These are phyloP conservation scores for Griposia aprilina DNA, from an alignment of 2,888 invertebrate species.

Conservation along the genomic window DNA sequence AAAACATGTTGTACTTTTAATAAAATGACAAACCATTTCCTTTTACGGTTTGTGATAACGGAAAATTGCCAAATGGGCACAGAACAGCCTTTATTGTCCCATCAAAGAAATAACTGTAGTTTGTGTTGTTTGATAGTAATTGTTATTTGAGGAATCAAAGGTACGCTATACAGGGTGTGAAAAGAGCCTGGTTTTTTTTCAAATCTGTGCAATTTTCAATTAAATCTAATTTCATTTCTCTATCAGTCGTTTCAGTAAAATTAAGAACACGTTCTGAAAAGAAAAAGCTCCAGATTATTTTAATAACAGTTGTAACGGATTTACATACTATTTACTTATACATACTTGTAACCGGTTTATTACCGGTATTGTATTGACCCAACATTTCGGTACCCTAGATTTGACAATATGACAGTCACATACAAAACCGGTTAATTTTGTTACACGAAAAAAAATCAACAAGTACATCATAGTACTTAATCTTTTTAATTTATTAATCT, in stretches of 20 bases:
- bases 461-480: not conserved
- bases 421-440: constrained; percentile 34
- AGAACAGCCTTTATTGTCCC: not conserved
- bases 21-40: constrained; percentile 17
- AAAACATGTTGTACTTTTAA: not conserved
- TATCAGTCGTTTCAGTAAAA: constrained; percentile 1
- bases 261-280: constrained; percentile 21
- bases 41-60: constrained; percentile 22
- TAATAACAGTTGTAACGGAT: constrained; percentile 57
- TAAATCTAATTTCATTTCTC: not conserved
- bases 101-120: constrained; percentile 1
- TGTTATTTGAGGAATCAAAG: not conserved
- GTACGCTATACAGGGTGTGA: not conserved
- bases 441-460: constrained; percentile 5
- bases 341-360: constrained; percentile 43
- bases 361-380: constrained; percentile 51
- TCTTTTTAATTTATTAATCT: not conserved
- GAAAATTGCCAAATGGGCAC: constrained; percentile 27
- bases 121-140: not conserved
- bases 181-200: too few species aligned
- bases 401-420: constrained; percentile 42
- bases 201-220: not conserved
- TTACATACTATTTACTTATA: constrained; percentile 48
- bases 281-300: constrained; percentile 25
- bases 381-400: constrained; percentile 51